Evolutionary conservation across 2,797 vertebrate genomes (phyloP), one percentile per base, ranked within the genome.

Genomic region (Dryobates pubescens): DNA sequence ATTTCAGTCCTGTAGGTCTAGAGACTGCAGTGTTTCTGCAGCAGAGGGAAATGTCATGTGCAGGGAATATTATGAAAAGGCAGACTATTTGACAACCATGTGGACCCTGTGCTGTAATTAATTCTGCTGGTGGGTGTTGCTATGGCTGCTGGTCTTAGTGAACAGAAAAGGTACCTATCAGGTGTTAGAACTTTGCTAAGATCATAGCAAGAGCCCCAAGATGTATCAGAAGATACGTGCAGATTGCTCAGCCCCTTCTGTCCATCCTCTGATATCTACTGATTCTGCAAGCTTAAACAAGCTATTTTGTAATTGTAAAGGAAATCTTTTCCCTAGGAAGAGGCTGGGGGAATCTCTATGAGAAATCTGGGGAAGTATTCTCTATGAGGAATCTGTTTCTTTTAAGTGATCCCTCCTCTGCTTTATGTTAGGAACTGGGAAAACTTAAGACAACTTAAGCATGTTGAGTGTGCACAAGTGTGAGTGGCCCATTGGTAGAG

Each of bases 1-100:
- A 65, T 82, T 67, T 13, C 29, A 78, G 56, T 51, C 7, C 4
- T 69, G 5, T 63, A 24, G 38, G 6, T 56, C 3, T 11, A 61
- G 64, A 79, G 54, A 13, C 49, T 12, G 29, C 30, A 29, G 32
- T 14, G 19, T 79, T 91, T 82, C 41, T 74, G 30, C 17, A 36
- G n/a, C 0, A 2, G 22, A 8, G 43, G 0, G 0, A 53, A 58
- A 7, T 27, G 20, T 77, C 5, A 3, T 10, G 5, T 49, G 6
- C 20, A 56, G 29, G 12, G 29, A 57, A 22, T 4, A 30, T 62
- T 62, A 43, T 89, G 32, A 34, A 45, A 45, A 54, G 80, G 22
- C 23, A 83, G 68, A 67, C 22, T 2, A 4, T 19, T 17, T 9
- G 22, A 62, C 38, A 26, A 15, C 6, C 3, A 2, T 2, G 2